Base-by-base conservation (phyloP, 2,888 invertebrate genomes). In the Platynereis dumerilii region DNA sequence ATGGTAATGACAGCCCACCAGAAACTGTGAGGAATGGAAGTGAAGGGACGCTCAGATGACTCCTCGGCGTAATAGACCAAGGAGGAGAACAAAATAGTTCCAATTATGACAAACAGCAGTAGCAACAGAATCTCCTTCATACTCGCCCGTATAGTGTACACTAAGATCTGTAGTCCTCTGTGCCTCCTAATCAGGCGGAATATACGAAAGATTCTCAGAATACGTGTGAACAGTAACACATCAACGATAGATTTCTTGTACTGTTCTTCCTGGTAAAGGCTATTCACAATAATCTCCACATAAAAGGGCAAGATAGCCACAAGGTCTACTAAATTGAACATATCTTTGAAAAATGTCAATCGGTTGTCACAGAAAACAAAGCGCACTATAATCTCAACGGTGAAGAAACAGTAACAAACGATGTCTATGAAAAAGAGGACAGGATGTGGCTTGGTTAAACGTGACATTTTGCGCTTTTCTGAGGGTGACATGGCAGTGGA, bases 1-100 rank as follows among this genome's bases (percentile, higher is more conserved):
- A 81, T 80, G 59, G 81, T 81, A 28, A 81, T 78, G 22, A 81
- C 76, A 52, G 78, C 77, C 80, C 80, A 81, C 81, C 81, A 81
- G 69, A 81, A 80, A 2, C 79, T 78, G 2, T 80, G 76, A 45
- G 81, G 81, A 73, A 81, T 81, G 75, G 80, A 80, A 63, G 72
- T 76, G 64, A 79, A 81, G 3, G 29, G n/a, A 27, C 64, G 57
- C 3, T 58, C 45, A 2, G 56, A 55, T 24, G 72, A 74, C 60
- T 82, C 80, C 60, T 82, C 80, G 1, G 78, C 80, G 60, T 79
- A 81, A 70, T 80, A 82, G 34, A 82, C 76, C 39, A 82, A 70
- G 2, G 81, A 78, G 22, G 80, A 78, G 67, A 82, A 82, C 44
- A 82, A 76, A 17, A 82, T 76, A 79, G 81, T 82, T 0, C 80